Conservation (phyloP, 2,888 invertebrate genomes). For the Pemphredon lugubris region DNA sequence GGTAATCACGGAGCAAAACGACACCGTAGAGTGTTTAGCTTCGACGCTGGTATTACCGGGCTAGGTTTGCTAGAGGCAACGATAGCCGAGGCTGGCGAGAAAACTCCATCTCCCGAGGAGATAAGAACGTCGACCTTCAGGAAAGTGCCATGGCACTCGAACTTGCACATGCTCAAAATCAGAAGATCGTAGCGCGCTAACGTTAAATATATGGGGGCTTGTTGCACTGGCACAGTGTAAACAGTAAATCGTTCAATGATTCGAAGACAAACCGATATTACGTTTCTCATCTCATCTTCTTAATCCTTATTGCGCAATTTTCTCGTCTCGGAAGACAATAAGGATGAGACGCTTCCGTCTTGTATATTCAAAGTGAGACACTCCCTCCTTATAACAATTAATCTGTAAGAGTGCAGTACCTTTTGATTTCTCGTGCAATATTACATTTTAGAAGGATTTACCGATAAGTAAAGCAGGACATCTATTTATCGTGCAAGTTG, state of each 20-base stretch:
- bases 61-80: slow-evolving; percentile 45
- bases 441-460: slow-evolving; percentile 47
- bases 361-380: slow-evolving; percentile 9
- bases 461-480: slow-evolving; percentile 20
- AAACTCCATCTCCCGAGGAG: slow-evolving; percentile 60
- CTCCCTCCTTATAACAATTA: slow-evolving; percentile 6
- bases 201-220: slow-evolving; percentile 8
- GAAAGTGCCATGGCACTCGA: slow-evolving; percentile 82
- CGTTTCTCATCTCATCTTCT: not conserved
- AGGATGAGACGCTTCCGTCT: not conserved
- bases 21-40: slow-evolving; percentile 71
- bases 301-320: too few relatives aligned
- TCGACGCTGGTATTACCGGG: slow-evolving; percentile 58
- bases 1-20: slow-evolving; percentile 35
- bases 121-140: slow-evolving; percentile 76
- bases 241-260: not conserved
- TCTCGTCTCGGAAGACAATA: not conserved
- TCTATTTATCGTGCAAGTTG: slow-evolving; percentile 55
- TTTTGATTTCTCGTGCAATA: slow-evolving; percentile 59
- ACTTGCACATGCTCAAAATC: slow-evolving; percentile 81
- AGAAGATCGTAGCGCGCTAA: slow-evolving; percentile 64
- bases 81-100: slow-evolving; percentile 58
- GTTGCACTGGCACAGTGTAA: slow-evolving; percentile 1
- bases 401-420: slow-evolving; percentile 45
- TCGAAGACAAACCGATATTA: not conserved